Base-by-base conservation (phyloP, 2,113 vertebrate species). In the Aspidoscelis tigris region DNA sequence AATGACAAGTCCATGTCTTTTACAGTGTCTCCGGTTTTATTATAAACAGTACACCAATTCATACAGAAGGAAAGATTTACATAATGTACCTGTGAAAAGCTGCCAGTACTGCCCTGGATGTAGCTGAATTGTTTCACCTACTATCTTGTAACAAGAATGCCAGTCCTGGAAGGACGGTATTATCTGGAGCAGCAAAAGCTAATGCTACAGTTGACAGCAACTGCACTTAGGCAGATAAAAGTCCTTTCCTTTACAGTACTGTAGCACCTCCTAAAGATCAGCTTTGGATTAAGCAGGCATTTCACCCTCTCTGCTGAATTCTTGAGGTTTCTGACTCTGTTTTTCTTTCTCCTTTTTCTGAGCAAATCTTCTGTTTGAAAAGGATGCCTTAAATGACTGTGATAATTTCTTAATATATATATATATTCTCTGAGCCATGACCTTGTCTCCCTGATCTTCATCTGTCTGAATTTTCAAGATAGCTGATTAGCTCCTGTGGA, bases 401-500 rank as follows among this genome's bases (percentile, higher is more conserved):
- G 61, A 24, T 22, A 47, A 87, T 82, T 91, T 89, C 50, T 80
- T 80, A 43, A 43, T 72, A 21, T 33, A 39, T 26, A 72, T 85
- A 85, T 74, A 11, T 64, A n/a, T 58, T 14, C 73, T 87, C 33
- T 83, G 81, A 92, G 86, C 74, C 41, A 7, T 3, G 85, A 88
- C 64, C 68, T 86, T 73, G 73, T 83, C 87, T 93, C 82, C 64
- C 79, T 88, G 73, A 84, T 90, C 86, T 89, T 91, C 41, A 80
- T 89, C 83, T 76, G 65, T n/a, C 44, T n/a, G 55, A 61, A 43
- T 88, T 88, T 90, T 86, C 44, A 0, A 87, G 89, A 89, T 82
- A 91, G 58, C 78, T 87, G 80, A 87, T 92, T 93, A 87, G 85
- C 82, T 90, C 24, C 89, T 66, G 77, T 2, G 77, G 83, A 84